Conservation (phyloP, 2,797 vertebrate genomes). For the Oophaga sylvatica region DNA sequence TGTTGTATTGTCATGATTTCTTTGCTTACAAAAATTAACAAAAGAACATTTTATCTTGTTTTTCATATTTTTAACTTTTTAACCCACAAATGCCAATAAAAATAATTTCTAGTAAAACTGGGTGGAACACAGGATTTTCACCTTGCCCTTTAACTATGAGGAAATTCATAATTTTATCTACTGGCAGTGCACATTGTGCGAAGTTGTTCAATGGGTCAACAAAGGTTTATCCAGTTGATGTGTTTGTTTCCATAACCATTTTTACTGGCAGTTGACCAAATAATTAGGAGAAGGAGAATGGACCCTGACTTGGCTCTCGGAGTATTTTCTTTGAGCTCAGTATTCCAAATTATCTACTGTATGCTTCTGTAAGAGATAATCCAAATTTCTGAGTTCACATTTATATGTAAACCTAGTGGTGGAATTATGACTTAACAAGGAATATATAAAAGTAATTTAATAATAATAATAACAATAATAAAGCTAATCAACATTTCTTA, state of each 20-base stretch:
- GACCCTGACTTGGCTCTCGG: slow-evolving; percentile 67
- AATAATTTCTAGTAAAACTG: slow-evolving; percentile 76
- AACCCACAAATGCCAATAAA: slow-evolving; percentile 70
- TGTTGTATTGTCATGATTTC: slow-evolving; percentile 18
- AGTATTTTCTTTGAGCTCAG: slow-evolving; percentile 67
- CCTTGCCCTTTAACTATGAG: slow-evolving; percentile 67
- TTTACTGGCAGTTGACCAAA: slow-evolving; percentile 73
- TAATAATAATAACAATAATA: too few species aligned
- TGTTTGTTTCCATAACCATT: slow-evolving; percentile 72
- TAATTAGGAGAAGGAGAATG: slow-evolving; percentile 69
- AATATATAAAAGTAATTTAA: too few species aligned
- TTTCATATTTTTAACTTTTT: slow-evolving; percentile 65
- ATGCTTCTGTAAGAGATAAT: slow-evolving; percentile 45
- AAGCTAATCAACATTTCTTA: background rate
- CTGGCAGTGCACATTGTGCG: slow-evolving; percentile 56
- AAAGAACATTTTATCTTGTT: slow-evolving; percentile 69
- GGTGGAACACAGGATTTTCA: slow-evolving; percentile 73
- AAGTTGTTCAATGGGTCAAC: slow-evolving; percentile 68
- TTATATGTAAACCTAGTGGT: background rate
- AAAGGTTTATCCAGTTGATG: slow-evolving; percentile 68
- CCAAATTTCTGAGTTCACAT: background rate
- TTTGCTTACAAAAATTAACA: slow-evolving; percentile 33
- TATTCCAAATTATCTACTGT: slow-evolving; percentile 67
- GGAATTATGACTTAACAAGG: too few species aligned
- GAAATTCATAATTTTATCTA: slow-evolving; percentile 73